A percentile compares a stretch with the other conserved stretches of the same genome.
Conservation (phyloP, 35 echinoderm and acorn worm genomes). For the Patiria miniata region DNA sequence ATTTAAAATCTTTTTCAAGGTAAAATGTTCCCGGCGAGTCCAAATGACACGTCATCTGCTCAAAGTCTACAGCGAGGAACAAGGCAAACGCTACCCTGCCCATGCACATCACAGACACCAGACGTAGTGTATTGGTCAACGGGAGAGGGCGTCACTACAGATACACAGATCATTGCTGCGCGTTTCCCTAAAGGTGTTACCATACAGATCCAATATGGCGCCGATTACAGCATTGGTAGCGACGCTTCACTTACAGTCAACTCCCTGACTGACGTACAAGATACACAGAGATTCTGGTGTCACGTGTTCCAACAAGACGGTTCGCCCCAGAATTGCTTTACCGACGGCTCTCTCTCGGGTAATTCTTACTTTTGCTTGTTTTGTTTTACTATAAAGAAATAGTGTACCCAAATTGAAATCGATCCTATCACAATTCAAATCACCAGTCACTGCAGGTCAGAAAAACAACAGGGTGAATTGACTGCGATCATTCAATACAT, state of each 20-base stretch:
- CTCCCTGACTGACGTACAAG: background rate
- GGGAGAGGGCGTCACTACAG: background rate
- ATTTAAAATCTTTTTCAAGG: background rate
- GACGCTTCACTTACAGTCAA: background rate
- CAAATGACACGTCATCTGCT: background rate
- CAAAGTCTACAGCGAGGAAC: background rate
- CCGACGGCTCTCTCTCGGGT: background rate
- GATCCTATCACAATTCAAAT: no score
- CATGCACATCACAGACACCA: background rate
- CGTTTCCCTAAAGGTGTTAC: background rate
- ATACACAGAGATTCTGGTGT: background rate
- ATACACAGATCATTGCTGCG: background rate
- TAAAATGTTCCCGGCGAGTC: background rate
- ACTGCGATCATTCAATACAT: no score
- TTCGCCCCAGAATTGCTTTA: background rate
- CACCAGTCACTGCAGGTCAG: no score
- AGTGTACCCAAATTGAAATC: no score
- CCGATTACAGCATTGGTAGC: background rate
- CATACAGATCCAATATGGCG: background rate
- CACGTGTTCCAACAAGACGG: background rate
- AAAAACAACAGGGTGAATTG: no score
- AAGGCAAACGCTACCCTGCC: background rate
- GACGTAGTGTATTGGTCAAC: constrained; percentile 3
- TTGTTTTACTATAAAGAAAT: no score
- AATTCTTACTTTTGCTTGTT: background rate